phyloP scores from a whole-genome alignment of 2,797 vertebrate species.

The Characodon lateralis region DNA sequence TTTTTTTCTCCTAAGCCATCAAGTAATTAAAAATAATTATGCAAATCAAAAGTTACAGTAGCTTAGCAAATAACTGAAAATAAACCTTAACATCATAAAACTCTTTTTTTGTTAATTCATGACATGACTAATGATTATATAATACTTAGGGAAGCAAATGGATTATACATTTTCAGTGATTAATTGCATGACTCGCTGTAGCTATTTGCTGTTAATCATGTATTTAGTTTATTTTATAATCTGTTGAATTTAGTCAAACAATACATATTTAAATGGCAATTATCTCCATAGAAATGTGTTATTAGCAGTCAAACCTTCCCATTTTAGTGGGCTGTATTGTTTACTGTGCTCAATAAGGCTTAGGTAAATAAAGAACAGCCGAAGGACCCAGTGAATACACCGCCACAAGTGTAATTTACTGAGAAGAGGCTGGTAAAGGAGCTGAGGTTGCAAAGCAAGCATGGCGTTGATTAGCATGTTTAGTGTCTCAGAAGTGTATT shows the following conservation, averaged over 20 bases:
- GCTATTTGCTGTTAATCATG: slow-evolving; percentile 4
- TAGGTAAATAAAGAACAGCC: background rate
- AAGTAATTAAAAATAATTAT: background rate
- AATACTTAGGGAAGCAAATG: slow-evolving; percentile 1
- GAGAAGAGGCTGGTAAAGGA: background rate
- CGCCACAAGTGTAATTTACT: background rate
- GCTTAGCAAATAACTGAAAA: background rate
- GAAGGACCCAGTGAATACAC: background rate
- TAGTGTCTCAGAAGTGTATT: background rate
- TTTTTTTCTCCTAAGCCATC: background rate
- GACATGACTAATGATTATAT: slow-evolving; percentile 1
- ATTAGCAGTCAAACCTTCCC: background rate
- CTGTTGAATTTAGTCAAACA: background rate
- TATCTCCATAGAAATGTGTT: background rate
- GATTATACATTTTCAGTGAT: slow-evolving; percentile 32
- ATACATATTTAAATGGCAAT: background rate
- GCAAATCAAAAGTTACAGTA: background rate
- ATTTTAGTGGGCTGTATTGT: background rate
- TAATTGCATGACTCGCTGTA: background rate
- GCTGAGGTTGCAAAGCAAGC: slow-evolving; percentile 1
- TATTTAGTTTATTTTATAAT: slow-evolving; percentile 3
- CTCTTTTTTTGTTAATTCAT: background rate
- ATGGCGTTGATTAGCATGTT: background rate
- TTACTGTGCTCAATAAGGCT: background rate
- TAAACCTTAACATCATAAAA: background rate